A percentile compares a stretch with the other conserved stretches of the same genome.
Evolutionary conservation across 2,113 vertebrate genomes (phyloP).

Genomic region (Galbula dea): DNA sequence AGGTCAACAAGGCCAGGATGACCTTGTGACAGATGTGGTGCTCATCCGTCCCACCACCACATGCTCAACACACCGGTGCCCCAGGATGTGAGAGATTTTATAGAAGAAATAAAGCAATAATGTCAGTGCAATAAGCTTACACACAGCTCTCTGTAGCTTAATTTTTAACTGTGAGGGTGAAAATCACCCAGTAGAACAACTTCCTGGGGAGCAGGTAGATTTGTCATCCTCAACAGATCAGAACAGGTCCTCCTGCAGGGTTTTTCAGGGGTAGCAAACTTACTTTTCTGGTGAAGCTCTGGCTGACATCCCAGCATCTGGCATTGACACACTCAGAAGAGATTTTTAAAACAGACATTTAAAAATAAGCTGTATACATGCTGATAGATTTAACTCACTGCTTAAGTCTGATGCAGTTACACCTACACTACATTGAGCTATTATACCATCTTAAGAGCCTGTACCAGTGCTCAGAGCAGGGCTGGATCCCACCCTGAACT

Average conservation of each 20-base stretch:
- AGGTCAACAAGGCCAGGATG: background rate
- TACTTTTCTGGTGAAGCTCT: background rate
- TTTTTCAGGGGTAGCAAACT: background rate
- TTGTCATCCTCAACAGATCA: background rate
- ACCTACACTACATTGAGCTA: background rate
- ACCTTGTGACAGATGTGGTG: background rate
- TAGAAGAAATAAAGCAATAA: slow-evolving; percentile 42
- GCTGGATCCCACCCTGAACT: background rate
- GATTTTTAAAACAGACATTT: background rate
- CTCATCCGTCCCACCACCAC: background rate
- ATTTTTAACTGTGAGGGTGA: slow-evolving; percentile 12
- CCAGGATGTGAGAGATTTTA: background rate
- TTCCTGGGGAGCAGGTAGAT: fast-evolving
- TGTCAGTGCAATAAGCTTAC: background rate
- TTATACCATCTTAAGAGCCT: background rate
- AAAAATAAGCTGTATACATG: background rate
- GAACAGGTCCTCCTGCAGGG: background rate
- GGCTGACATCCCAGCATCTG: background rate
- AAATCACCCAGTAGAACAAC: background rate
- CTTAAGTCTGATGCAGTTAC: background rate
- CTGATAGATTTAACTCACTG: background rate
- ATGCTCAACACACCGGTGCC: background rate
- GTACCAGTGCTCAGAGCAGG: fast-evolving
- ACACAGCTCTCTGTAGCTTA: background rate
- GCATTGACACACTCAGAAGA: background rate